Evolutionary conservation across 2,888 invertebrate species (phyloP).

Genomic region (Lasioglossum malachurum): DNA sequence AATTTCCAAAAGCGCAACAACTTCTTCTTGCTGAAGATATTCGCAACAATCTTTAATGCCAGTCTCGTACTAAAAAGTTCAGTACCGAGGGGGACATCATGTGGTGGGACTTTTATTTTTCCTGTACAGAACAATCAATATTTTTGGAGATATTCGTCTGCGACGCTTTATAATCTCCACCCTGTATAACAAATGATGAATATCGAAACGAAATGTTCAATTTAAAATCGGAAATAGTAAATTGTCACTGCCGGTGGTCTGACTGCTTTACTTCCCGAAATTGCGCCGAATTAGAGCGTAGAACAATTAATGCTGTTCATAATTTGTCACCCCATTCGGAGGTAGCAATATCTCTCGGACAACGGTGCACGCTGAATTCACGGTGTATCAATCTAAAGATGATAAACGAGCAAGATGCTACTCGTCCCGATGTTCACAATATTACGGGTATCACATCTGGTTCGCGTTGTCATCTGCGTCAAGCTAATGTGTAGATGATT

Average conservation of each 20-base stretch:
- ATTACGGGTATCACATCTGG: constrained; percentile 28
- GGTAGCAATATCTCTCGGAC: constrained; percentile 28
- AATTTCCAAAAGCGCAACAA: too few relatives aligned
- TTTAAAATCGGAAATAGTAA: background rate
- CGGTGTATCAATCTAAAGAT: constrained; percentile 51
- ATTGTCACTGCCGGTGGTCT: background rate
- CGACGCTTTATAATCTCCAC: too few relatives aligned
- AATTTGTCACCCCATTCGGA: constrained; percentile 37
- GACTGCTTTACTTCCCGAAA: constrained; percentile 2
- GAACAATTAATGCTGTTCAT: constrained; percentile 33
- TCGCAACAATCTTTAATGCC: too few relatives aligned
- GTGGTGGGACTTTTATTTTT: too few relatives aligned
- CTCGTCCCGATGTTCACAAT: constrained; percentile 30
- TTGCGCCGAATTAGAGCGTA: constrained; percentile 18
- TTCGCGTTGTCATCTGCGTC: background rate
- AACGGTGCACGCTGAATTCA: constrained; percentile 17
- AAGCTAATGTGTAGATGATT: constrained; percentile 11
- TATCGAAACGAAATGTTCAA: background rate
- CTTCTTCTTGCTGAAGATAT: too few relatives aligned
- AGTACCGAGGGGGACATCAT: too few relatives aligned
- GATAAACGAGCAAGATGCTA: constrained; percentile 55
- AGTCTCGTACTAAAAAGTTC: too few relatives aligned
- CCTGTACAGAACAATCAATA: too few relatives aligned
- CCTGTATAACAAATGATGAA: too few relatives aligned
- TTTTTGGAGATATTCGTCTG: too few relatives aligned